Evolutionary conservation across 2,888 invertebrate species (phyloP).

Genomic region (Caenorhabditis virilis): DNA sequence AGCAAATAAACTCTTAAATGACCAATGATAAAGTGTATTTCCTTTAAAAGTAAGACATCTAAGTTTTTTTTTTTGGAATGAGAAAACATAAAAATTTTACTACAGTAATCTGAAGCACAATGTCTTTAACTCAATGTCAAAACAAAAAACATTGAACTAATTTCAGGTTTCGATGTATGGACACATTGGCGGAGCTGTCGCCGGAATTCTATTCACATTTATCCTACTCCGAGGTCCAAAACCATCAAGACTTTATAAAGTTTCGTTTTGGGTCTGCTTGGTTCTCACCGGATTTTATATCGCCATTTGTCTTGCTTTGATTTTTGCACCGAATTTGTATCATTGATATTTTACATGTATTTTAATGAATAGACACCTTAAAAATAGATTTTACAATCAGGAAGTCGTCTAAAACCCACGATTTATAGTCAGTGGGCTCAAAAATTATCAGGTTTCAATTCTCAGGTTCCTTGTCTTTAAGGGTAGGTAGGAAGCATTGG

Average conservation of each 20-base stretch:
- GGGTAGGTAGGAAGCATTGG: too few species aligned
- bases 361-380: too few species aligned
- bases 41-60: background rate
- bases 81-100: background rate
- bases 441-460: too few species aligned
- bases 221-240: constrained; percentile 76
- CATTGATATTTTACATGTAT: too few species aligned
- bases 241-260: constrained; percentile 20
- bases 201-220: constrained; percentile 83
- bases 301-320: constrained; percentile 49
- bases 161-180: constrained; percentile 86
- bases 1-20: background rate
- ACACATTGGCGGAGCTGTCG: constrained; percentile 87
- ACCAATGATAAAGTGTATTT: background rate
- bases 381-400: too few species aligned
- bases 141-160: background rate
- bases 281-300: constrained; percentile 69
- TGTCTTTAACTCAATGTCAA: background rate
- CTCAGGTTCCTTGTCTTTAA: too few species aligned
- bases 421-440: too few species aligned
- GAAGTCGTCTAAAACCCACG: too few species aligned
- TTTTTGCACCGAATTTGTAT: constrained; percentile 41
- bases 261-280: constrained; percentile 77
- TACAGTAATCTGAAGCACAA: background rate
- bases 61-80: too few species aligned